A percentile compares a stretch with the other conserved stretches of the same genome.
These are phyloP conservation scores for Miniopterus natalensis DNA, from an alignment of 2,113 vertebrate species.

Conservation along the genomic window DNA sequence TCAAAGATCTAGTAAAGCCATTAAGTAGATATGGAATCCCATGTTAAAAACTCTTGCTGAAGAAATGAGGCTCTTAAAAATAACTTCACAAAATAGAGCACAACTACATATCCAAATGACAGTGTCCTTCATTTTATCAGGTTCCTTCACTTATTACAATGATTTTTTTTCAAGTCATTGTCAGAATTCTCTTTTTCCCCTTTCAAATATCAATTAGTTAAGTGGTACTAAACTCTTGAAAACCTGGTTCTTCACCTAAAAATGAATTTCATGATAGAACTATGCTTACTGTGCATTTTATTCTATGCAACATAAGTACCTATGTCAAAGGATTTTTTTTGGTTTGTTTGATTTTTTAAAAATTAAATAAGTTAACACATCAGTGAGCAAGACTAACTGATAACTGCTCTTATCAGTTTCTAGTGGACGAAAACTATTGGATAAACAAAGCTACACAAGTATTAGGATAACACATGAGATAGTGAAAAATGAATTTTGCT, in stretches of 20 bases:
- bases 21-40: background rate
- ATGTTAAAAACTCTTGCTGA: background rate
- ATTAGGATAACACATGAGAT: slow-evolving; percentile 5
- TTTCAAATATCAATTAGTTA: background rate
- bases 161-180: background rate
- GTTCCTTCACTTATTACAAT: background rate
- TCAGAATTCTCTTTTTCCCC: background rate
- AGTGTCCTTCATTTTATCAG: background rate
- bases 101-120: background rate
- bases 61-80: slow-evolving; percentile 33
- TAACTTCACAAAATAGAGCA: background rate
- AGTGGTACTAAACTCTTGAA: background rate
- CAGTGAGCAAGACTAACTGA: background rate
- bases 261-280: background rate
- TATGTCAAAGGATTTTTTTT: background rate
- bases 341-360: background rate
- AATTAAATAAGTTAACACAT: slow-evolving; percentile 39
- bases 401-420: background rate
- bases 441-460: slow-evolving; percentile 50
- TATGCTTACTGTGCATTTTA: background rate
- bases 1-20: background rate
- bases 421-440: background rate
- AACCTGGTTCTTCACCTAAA: slow-evolving; percentile 1
- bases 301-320: background rate
- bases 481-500: background rate